Evolutionary conservation across 2,888 invertebrate genomes (phyloP).

Genomic region (Orchesellides sinensis): DNA sequence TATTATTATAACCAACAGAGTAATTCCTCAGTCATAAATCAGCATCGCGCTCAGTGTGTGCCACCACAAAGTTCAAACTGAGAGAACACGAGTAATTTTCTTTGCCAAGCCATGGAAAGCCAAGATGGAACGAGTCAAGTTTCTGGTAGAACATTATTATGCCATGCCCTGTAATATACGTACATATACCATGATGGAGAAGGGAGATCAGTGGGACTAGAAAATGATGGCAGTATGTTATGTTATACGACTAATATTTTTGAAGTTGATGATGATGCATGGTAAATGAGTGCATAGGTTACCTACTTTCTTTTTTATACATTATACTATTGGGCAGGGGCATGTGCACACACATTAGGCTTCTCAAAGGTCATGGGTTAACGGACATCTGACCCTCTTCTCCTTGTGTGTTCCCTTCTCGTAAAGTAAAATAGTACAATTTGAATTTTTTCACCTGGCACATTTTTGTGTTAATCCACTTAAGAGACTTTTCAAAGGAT

Average conservation of each 20-base stretch:
- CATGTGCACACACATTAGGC: conserved; percentile 12
- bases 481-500: conserved; percentile 18
- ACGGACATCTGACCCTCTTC: conserved; percentile 52
- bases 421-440: conserved; percentile 13
- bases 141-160: too few species aligned
- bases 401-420: conserved; percentile 44
- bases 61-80: conserved; percentile 4
- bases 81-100: too few species aligned
- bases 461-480: conserved; percentile 35
- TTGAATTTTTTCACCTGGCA: background rate
- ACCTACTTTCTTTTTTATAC: conserved; percentile 39
- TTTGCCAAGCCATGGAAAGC: too few species aligned
- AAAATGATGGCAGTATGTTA: too few species aligned
- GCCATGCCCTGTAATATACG: too few species aligned
- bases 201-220: too few species aligned
- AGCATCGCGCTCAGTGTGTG: conserved; percentile 25
- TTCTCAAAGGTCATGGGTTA: conserved; percentile 51
- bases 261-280: conserved; percentile 12
- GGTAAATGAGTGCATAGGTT: conserved; percentile 13
- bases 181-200: too few species aligned
- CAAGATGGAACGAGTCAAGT: too few species aligned
- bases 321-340: background rate
- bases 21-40: conserved; percentile 48
- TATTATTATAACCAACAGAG: conserved; percentile 50
- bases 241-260: too few species aligned